phyloP scores from a whole-genome alignment of 1,140 invertebrate genomes.

The Teleopsis dalmanni region DNA sequence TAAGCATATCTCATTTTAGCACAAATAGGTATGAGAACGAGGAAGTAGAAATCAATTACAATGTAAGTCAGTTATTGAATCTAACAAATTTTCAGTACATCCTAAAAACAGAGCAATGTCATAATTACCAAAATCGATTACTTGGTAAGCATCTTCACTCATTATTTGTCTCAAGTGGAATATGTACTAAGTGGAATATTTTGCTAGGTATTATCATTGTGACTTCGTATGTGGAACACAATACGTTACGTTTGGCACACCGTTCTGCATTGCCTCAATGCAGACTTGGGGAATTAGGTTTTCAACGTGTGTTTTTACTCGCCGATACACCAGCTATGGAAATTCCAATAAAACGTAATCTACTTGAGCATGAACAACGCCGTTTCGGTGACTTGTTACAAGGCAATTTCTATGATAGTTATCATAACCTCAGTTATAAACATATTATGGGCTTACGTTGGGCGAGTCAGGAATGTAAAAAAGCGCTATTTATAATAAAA shows the following conservation, averaged over 20 bases:
- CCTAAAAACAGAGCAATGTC: constrained; percentile 28
- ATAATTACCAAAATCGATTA: constrained; percentile 30
- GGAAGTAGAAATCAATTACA: too few relatives aligned
- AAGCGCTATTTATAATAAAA: constrained; percentile 67
- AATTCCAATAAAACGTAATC: constrained; percentile 51
- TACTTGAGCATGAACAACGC: constrained; percentile 56
- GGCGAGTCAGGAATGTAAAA: constrained; percentile 57
- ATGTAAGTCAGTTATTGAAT: not conserved
- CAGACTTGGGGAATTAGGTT: constrained; percentile 50
- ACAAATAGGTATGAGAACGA: too few relatives aligned
- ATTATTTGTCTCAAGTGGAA: too few relatives aligned
- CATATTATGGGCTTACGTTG: constrained; percentile 81
- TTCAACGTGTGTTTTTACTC: constrained; percentile 64
- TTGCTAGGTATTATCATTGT: constrained; percentile 54
- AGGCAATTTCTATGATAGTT: constrained; percentile 72
- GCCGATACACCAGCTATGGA: constrained; percentile 50
- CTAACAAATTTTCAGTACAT: constrained; percentile 26
- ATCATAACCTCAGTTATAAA: constrained; percentile 78
- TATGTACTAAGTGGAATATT: too few relatives aligned
- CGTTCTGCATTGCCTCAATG: constrained; percentile 55
- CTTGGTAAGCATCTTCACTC: constrained; percentile 17
- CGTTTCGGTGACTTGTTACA: constrained; percentile 68
- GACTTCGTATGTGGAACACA: constrained; percentile 68
- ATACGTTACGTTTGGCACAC: constrained; percentile 59
- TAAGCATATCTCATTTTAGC: too few relatives aligned